A percentile compares a stretch with the other conserved stretches of the same genome.
These are phyloP conservation scores for Pteruthius melanotis DNA, from an alignment of 2,113 vertebrate species.

Conservation along the genomic window DNA sequence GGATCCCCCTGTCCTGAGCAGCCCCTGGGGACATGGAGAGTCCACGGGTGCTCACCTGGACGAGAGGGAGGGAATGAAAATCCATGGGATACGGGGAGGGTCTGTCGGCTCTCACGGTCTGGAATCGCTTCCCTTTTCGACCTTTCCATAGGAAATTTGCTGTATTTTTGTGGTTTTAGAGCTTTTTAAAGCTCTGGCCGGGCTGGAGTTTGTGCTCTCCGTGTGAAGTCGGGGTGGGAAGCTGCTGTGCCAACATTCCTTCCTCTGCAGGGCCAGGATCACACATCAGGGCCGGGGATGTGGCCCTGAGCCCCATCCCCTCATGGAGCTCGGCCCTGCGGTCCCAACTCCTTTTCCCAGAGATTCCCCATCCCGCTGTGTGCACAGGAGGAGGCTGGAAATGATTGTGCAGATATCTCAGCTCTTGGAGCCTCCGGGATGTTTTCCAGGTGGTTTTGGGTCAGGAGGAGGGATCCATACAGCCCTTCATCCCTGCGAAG, in stretches of 20 bases:
- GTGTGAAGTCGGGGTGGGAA: background rate
- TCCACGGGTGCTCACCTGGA: background rate
- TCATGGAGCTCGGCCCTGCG: fast-evolving
- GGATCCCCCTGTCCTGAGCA: background rate
- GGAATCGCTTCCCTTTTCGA: fast-evolving
- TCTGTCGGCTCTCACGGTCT: background rate
- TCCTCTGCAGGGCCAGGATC: background rate
- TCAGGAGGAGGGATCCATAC: background rate
- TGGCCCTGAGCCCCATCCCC: background rate
- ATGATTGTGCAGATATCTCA: background rate
- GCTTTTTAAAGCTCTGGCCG: background rate
- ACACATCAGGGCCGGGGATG: background rate
- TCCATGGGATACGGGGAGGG: background rate
- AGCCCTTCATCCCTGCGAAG: background rate
- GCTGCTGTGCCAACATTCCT: background rate
- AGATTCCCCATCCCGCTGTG: fast-evolving
- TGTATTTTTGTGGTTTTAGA: background rate
- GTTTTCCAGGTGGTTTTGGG: background rate
- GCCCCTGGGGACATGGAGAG: fast-evolving
- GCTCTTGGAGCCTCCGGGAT: background rate
- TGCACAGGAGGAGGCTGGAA: background rate
- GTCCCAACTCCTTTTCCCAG: background rate
- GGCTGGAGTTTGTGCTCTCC: background rate
- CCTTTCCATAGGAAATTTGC: background rate
- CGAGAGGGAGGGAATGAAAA: background rate